These are phyloP conservation scores for Rhagonycha lutea DNA, from an alignment of 2,888 invertebrate species.

Conservation along the genomic window DNA sequence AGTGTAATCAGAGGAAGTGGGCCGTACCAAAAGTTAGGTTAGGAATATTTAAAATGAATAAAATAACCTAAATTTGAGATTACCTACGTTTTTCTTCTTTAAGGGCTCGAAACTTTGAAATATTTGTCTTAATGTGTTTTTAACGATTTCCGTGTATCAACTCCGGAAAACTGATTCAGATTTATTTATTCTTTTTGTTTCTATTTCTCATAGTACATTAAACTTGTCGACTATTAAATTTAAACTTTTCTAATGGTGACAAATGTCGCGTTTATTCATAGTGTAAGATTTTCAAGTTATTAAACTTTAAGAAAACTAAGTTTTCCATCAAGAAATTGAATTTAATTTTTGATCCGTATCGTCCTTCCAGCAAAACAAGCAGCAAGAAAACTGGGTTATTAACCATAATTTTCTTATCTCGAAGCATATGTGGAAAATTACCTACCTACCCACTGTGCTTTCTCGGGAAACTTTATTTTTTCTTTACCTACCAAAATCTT, in stretches of 20 bases:
- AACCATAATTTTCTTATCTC: not conserved
- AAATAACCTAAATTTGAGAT: conserved; percentile 14
- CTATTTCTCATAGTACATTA: not conserved
- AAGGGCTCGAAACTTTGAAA: not conserved
- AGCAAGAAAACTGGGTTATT: not conserved
- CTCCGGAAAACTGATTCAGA: not conserved
- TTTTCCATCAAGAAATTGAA: not conserved
- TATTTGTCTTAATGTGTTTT: conserved; percentile 9
- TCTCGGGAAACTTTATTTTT: not conserved
- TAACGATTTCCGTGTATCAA: conserved; percentile 7
- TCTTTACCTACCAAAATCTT: not conserved
- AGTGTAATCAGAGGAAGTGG: conserved; percentile 23
- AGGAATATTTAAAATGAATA: conserved; percentile 20
- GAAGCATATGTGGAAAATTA: not conserved
- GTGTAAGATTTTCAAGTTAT: not conserved
- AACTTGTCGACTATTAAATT: not conserved
- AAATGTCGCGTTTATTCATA: not conserved
- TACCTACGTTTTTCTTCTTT: not conserved
- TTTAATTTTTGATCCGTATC: not conserved
- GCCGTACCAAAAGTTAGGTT: conserved; percentile 19
- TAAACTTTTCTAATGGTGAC: not conserved
- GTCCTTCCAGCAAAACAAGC: not conserved
- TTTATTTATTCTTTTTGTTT: not conserved
- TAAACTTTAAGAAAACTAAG: not conserved
- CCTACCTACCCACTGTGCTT: not conserved